A percentile compares a stretch with the other conserved stretches of the same genome.
Evolutionary conservation across 2,797 vertebrate species (phyloP).

Genomic region (Hoplostethus mediterraneus): DNA sequence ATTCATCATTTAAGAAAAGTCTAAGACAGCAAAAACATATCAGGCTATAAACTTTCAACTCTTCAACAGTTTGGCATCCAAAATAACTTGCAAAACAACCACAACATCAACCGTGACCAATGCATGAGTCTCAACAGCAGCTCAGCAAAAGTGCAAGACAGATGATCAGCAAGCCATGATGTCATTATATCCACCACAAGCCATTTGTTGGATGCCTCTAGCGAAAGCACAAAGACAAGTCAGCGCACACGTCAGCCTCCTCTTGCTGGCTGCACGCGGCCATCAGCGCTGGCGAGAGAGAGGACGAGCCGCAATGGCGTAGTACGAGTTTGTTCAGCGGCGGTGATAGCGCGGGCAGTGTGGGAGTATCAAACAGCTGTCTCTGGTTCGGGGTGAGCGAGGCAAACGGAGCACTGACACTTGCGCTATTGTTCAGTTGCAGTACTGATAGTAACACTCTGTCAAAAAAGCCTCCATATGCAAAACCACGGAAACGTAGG

Average conservation of each 20-base stretch:
- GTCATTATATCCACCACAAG: too few relatives aligned
- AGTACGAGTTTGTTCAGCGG: constrained; percentile 34
- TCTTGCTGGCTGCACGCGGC: constrained; percentile 12
- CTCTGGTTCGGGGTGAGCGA: constrained; percentile 43
- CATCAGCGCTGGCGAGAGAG: constrained; percentile 29
- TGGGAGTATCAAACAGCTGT: constrained; percentile 77
- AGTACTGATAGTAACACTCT: constrained; percentile 74
- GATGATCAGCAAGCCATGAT: background rate
- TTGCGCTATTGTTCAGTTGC: constrained; percentile 52
- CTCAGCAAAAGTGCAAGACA: background rate
- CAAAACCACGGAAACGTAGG: constrained; percentile 73
- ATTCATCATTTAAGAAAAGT: background rate
- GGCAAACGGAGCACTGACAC: constrained; percentile 46
- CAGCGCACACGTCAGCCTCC: constrained; percentile 22
- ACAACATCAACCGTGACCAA: background rate
- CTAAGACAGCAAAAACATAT: background rate
- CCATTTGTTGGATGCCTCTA: constrained; percentile 8
- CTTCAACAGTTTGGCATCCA: too few relatives aligned
- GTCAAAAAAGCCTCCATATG: constrained; percentile 68
- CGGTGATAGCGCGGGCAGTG: constrained; percentile 51
- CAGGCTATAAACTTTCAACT: too few relatives aligned
- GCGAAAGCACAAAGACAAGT: constrained; percentile 34
- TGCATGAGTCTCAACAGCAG: background rate
- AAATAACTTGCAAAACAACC: background rate
- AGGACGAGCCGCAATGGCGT: background rate